Percentiles rank a stretch among this genome's conserved stretches.
These are phyloP conservation scores for Triplophysa dalaica DNA, from an alignment of 2,113 vertebrate species.

Conservation along the genomic window DNA sequence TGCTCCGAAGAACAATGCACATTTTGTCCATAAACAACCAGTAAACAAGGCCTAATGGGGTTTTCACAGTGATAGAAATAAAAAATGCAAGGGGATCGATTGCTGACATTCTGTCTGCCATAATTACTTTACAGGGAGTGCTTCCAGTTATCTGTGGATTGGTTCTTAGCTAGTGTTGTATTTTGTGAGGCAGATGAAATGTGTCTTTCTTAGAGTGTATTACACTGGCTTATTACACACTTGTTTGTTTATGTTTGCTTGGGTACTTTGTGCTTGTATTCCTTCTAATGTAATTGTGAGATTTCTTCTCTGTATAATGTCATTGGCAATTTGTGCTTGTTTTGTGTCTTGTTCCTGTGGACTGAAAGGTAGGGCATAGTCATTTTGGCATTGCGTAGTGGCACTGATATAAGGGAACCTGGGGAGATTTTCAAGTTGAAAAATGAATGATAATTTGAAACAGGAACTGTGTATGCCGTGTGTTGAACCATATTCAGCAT, in stretches of 20 bases:
- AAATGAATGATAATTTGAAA: too few relatives aligned
- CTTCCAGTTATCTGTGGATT: slow-evolving; percentile 57
- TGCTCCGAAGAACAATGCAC: slow-evolving; percentile 56
- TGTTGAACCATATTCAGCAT: too few relatives aligned
- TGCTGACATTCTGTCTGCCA: slow-evolving; percentile 64
- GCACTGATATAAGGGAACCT: too few relatives aligned
- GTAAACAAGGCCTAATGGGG: slow-evolving; percentile 65
- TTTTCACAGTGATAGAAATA: slow-evolving; percentile 66
- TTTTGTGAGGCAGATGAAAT: slow-evolving; percentile 35
- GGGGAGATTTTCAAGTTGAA: too few relatives aligned
- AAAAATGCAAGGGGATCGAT: slow-evolving; percentile 61
- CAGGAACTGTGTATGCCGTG: too few relatives aligned
- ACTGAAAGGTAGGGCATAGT: too few relatives aligned
- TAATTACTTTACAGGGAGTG: slow-evolving; percentile 70
- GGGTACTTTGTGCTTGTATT: slow-evolving; percentile 20
- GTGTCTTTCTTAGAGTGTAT: background rate
- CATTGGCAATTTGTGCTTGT: background rate
- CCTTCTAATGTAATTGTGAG: background rate
- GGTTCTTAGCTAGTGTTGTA: slow-evolving; percentile 28
- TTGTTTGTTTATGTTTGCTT: slow-evolving; percentile 45
- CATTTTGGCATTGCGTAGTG: too few relatives aligned
- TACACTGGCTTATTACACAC: background rate
- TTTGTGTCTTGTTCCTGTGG: background rate
- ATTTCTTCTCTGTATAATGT: background rate
- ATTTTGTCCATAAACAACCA: slow-evolving; percentile 55